Evolutionary conservation across 2,888 invertebrate genomes (phyloP).

Genomic region (Acleris cristana): DNA sequence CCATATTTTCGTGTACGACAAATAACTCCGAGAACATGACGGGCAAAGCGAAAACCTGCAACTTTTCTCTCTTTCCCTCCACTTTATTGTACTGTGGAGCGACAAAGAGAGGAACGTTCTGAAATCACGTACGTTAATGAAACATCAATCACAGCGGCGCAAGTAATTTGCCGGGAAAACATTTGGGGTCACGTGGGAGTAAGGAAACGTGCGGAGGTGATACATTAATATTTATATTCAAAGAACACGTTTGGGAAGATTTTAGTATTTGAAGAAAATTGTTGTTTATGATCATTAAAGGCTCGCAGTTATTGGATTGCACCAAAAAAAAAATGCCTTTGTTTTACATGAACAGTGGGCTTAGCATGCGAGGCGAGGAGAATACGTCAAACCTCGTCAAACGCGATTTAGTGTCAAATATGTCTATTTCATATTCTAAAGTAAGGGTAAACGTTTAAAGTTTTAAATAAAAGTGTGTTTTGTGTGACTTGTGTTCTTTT

Average conservation of each 20-base stretch:
- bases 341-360: too few species aligned
- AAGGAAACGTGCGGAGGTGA: constrained; percentile 11
- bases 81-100: neutral
- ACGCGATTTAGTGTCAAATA: too few species aligned
- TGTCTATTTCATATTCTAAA: too few species aligned
- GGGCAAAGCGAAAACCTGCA: neutral
- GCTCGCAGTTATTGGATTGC: neutral
- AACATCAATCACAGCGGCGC: constrained; percentile 35
- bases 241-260: neutral
- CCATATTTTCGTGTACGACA: constrained; percentile 1
- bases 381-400: too few species aligned
- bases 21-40: neutral
- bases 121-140: constrained; percentile 32
- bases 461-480: too few species aligned
- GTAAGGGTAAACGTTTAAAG: too few species aligned
- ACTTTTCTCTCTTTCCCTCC: neutral
- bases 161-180: constrained; percentile 34
- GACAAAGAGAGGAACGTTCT: neutral
- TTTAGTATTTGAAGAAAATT: neutral
- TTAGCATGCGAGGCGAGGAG: too few species aligned
- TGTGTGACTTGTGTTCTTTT: too few species aligned
- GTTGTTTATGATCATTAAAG: neutral
- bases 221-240: neutral
- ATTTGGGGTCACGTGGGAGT: constrained; percentile 20
- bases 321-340: too few species aligned